Base-by-base conservation (phyloP, 2,888 invertebrate genomes). In the Drepanosiphum platanoidis region DNA sequence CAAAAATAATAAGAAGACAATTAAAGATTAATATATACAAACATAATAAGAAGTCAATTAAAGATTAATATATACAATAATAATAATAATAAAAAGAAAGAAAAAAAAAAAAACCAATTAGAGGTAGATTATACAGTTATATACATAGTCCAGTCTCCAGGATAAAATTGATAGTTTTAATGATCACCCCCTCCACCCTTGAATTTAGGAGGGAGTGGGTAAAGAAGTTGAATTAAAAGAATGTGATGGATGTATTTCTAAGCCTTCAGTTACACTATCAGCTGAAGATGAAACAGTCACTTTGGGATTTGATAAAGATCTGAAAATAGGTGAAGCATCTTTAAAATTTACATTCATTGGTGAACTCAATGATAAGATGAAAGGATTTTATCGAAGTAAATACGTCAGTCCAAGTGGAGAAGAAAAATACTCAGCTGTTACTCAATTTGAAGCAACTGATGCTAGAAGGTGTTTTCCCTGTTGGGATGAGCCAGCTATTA, bases 401-500 rank as follows among this genome's bases (percentile, higher is more conserved):
- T 97, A 96, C 90, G 90, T 89, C 7, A 90, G 78, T 46, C 74
- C 78, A 64, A 78, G 82, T 93, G 96, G 96, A 15, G 94, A 94
- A 87, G 95, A 95, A 89, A 92, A 94, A 82, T 95, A 94, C 89
- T 95, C 95, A 46, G 97, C 96, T 58, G 96, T 96, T 86, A 97
- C 97, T 81, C 97, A 97, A 90, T 98, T 97, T 89, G 95, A 96
- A 90, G 92, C 96, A 0, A 96, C 95, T 3, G 95, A 96, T 91
- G 98, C 98, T 9, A 92, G 98, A 86, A 92, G 95, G 88, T 96
- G 97, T 89, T 98, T 99, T 89, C 98, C 98, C 4, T 98, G 98
- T 90, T 99, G 97, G 97, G 98, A 99, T 90, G 99, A 99, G 90
- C 99, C 98, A 13, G 96, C 97, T 18, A 93, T 96, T 87, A 99